phyloP scores from a whole-genome alignment of 2,113 vertebrate species.

The Oophaga pumilio region DNA sequence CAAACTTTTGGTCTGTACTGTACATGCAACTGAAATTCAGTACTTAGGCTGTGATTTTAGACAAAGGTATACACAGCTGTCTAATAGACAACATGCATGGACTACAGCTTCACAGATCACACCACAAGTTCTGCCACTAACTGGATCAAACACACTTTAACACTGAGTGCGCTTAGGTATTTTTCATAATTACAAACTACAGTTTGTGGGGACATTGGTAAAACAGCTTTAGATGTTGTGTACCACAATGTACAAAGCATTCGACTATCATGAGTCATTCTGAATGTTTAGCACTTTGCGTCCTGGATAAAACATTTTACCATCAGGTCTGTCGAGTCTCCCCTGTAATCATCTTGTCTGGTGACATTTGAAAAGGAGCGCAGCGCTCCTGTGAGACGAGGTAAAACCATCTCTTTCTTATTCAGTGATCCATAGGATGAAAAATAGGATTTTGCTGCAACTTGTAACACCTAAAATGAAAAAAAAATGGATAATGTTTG shows the following conservation, averaged over 20 bases:
- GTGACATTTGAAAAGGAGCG: constrained; percentile 96
- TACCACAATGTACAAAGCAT: constrained; percentile 20
- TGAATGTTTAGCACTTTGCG: constrained; percentile 29
- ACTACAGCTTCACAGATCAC: not conserved
- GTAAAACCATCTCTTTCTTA: constrained; percentile 85
- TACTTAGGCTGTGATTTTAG: not conserved
- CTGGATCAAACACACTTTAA: not conserved
- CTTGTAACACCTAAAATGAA: constrained; percentile 64
- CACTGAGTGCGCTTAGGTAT: not conserved
- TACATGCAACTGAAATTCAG: too few species aligned
- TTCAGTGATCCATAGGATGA: constrained; percentile 71
- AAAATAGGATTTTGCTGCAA: constrained; percentile 65
- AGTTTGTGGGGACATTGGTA: not conserved
- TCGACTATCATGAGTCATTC: constrained; percentile 22
- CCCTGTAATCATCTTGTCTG: constrained; percentile 84
- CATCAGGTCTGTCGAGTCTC: constrained; percentile 84
- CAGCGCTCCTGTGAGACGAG: constrained; percentile 90
- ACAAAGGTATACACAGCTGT: not conserved
- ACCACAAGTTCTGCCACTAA: not conserved
- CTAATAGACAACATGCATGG: not conserved
- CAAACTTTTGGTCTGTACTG: too few species aligned
- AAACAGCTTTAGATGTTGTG: not conserved
- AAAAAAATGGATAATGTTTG: not conserved
- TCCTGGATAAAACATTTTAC: constrained; percentile 70
- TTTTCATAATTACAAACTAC: constrained; percentile 16